Evolutionary conservation across 2,113 vertebrate genomes (phyloP).

Genomic region (human (Homo sapiens)): GRCh38 chr15:71681501-71682000

Average conservation of each 20-base stretch:
- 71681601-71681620: too few species aligned
- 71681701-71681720: background rate
- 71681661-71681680: too few species aligned
- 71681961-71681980: background rate
- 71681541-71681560: too few species aligned
- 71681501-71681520: too few species aligned
- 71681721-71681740: background rate
- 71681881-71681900: background rate
- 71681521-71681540: too few species aligned
- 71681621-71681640: too few species aligned
- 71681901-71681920: background rate
- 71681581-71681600: too few species aligned
- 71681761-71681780: background rate
- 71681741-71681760: background rate
- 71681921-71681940: background rate
- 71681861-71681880: background rate
- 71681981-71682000: background rate
- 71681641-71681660: too few species aligned
- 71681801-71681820: background rate
- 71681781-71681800: background rate
- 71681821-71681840: background rate
- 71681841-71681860: background rate
- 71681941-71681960: background rate
- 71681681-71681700: too few species aligned
- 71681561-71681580: too few species aligned